Evolutionary conservation across 2,113 vertebrate genomes (phyloP), one percentile per base, ranked within the genome.

Genomic region (Trogon surrucura): DNA sequence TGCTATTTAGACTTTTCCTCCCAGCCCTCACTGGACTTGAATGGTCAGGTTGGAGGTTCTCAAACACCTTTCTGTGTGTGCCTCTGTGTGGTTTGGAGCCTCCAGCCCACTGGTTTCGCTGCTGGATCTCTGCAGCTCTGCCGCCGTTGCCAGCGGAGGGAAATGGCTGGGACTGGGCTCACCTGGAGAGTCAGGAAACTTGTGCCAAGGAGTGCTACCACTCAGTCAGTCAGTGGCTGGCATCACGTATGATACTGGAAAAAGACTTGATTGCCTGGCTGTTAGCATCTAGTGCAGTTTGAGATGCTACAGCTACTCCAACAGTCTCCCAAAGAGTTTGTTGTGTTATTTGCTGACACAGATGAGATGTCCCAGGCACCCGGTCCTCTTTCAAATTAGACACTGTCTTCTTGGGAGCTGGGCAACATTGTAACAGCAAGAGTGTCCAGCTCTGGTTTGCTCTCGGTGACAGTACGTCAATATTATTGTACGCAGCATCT

Each of bases 401-500:
- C 56, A 12, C 14, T 9, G 41, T 77, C 5, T 23, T 44, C 57
- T 26, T 72, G 58, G 23, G 27, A 83, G 57, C 8, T 36, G 29
- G 77, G 21, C 34, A 80, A 4, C 19, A 25, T 25, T 20, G 18
- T 6, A 47, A 83, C 34, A 54, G 30, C 58, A 69, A 34, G 41
- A 93, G 25, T 45, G 8, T 50, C 30, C 44, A 64, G 7, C 18
- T 65, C 45, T 56, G 48, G 3, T 47, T 69, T 80, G 41, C 54
- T 77, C 4, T 5, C 77, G 27, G 11, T 81, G 56, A 14, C 60
- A 54, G 1, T 62, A 8, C 19, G 5, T 36, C 54, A 48, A 4
- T 32, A 10, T 13, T 34, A 11, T 19, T 79, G 20, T 58, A 44
- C 4, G 78, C 0, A 0, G 10, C 23, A 66, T 83, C 50, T 70